These are phyloP conservation scores for Chelon labrosus DNA, from an alignment of 2,797 vertebrate species.

Conservation along the genomic window DNA sequence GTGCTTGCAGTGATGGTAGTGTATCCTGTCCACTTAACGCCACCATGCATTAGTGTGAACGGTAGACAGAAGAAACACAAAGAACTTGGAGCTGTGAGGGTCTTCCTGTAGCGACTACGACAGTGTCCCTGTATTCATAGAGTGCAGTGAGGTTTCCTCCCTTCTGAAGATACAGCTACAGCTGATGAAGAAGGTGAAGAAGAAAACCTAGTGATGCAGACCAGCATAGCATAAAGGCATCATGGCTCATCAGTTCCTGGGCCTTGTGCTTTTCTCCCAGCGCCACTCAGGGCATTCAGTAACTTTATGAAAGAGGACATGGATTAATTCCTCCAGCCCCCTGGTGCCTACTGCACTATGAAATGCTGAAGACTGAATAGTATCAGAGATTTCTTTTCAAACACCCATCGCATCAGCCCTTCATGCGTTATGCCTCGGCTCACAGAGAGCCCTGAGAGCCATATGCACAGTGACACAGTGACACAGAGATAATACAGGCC, in stretches of 20 bases:
- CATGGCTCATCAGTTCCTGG: constrained; percentile 81
- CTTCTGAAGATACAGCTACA: constrained; percentile 48
- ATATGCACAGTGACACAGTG: constrained; percentile 64
- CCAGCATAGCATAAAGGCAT: constrained; percentile 71
- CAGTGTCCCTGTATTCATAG: constrained; percentile 46
- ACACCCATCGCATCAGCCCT: constrained; percentile 58
- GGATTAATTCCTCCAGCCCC: constrained; percentile 63
- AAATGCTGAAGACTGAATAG: constrained; percentile 80
- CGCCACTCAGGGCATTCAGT: constrained; percentile 69
- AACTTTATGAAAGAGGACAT: constrained; percentile 71
- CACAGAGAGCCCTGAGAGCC: constrained; percentile 63
- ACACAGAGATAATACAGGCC: constrained; percentile 66
- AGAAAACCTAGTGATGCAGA: constrained; percentile 58
- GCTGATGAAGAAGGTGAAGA: constrained; percentile 43
- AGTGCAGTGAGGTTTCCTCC: constrained; percentile 44
- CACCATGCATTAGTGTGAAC: constrained; percentile 23
- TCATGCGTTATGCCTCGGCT: constrained; percentile 64
- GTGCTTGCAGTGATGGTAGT: background rate
- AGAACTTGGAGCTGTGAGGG: constrained; percentile 20
- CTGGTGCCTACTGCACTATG: constrained; percentile 75
- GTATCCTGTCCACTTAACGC: background rate
- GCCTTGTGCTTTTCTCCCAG: constrained; percentile 72
- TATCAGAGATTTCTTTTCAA: constrained; percentile 72
- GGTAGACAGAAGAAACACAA: constrained; percentile 23
- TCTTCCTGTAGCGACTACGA: constrained; percentile 34